Conservation (phyloP, 2,888 invertebrate species). For the Bugula neritina region DNA sequence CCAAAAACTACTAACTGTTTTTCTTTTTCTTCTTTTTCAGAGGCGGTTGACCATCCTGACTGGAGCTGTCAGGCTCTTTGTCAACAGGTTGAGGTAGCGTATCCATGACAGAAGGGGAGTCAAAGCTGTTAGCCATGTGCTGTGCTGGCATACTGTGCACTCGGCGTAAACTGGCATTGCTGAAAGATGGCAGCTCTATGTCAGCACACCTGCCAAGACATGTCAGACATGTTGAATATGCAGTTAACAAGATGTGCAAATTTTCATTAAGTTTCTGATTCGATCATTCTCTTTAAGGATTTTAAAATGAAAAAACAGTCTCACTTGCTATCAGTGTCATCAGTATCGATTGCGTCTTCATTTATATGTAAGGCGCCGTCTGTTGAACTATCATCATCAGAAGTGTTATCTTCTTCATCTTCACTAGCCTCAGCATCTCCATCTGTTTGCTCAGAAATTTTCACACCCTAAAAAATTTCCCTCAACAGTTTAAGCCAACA, state of each 20-base stretch:
- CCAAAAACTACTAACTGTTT: too few species aligned
- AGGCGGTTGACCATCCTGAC: neutral
- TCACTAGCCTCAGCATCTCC: constrained; percentile 37
- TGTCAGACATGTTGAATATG: too few species aligned
- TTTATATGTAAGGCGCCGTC: constrained; percentile 23
- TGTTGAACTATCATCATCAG: constrained; percentile 13
- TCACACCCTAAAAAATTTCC: too few species aligned
- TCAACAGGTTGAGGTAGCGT: neutral
- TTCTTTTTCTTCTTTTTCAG: constrained; percentile 12
- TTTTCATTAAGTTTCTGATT: too few species aligned
- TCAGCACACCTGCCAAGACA: too few species aligned
- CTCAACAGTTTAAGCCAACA: too few species aligned
- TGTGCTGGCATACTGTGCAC: constrained; percentile 23
- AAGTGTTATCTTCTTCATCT: constrained; percentile 34
- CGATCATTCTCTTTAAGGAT: too few species aligned
- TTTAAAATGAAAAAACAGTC: neutral
- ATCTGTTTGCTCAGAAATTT: neutral
- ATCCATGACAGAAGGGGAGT: neutral
- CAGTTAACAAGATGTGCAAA: too few species aligned
- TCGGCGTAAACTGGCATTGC: neutral
- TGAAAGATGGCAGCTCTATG: neutral
- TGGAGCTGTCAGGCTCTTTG: neutral
- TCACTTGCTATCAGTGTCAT: neutral
- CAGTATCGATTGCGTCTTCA: constrained; percentile 19
- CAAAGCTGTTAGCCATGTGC: constrained; percentile 6